phyloP scores from a whole-genome alignment of 2,797 vertebrate species.

The Mustela erminea region DNA sequence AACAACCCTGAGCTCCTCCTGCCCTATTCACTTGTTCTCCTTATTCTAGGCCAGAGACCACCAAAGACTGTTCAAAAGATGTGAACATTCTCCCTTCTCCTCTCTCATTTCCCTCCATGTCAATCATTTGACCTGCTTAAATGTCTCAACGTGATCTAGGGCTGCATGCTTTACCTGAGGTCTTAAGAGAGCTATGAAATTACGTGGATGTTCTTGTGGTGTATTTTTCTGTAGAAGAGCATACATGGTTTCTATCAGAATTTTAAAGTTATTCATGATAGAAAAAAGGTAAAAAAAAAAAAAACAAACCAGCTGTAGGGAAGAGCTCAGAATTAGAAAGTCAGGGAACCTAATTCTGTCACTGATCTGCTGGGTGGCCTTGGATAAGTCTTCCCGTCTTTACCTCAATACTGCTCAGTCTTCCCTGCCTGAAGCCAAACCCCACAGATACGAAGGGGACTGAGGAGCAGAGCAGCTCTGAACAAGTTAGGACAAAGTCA shows the following conservation, averaged over 20 bases:
- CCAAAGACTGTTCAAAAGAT: neutral
- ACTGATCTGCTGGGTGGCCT: neutral
- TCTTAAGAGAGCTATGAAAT: neutral
- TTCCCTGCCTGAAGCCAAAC: constrained; percentile 39
- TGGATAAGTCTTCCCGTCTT: neutral
- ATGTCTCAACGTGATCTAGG: neutral
- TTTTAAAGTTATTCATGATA: neutral
- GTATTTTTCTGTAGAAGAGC: neutral
- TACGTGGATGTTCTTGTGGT: neutral
- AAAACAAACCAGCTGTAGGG: neutral
- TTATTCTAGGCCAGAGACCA: neutral
- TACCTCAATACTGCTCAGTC: neutral
- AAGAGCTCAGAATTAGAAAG: neutral
- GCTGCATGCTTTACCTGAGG: neutral
- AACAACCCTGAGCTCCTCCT: neutral
- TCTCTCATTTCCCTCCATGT: neutral
- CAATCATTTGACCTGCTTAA: neutral
- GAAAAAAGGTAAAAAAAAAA: neutral
- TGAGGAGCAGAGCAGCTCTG: neutral
- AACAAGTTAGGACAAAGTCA: constrained; percentile 1
- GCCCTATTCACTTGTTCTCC: neutral
- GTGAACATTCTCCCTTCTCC: neutral
- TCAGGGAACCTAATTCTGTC: neutral
- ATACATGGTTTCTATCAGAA: neutral
- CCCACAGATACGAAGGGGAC: neutral